Conservation (phyloP, 1,140 invertebrate genomes). For the Euura saliciscinereae region DNA sequence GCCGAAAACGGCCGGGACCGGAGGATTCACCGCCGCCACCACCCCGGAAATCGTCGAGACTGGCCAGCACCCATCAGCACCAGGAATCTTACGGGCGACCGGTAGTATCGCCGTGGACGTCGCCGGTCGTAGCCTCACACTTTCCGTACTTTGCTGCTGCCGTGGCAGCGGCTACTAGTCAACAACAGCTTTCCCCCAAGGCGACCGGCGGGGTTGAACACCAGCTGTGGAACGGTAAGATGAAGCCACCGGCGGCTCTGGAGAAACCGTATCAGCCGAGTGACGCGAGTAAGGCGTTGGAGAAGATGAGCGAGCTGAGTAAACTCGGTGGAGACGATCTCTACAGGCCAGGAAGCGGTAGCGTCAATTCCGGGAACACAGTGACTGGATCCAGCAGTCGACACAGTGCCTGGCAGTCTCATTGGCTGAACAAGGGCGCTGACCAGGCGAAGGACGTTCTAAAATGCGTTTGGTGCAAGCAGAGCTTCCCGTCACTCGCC, state of each 20-base stretch:
- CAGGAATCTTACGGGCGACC: conserved; percentile 62
- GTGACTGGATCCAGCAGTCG: conserved; percentile 63
- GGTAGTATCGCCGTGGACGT: conserved; percentile 75
- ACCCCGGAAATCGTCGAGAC: conserved; percentile 68
- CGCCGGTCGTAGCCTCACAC: conserved; percentile 75
- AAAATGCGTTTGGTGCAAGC: conserved; percentile 95
- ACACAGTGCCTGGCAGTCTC: conserved; percentile 91
- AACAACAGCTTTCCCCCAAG: conserved; percentile 73
- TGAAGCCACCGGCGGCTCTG: conserved; percentile 67
- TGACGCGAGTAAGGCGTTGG: conserved; percentile 84
- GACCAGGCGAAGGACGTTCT: conserved; percentile 93
- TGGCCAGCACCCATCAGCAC: conserved; percentile 49
- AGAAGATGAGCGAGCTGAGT: conserved; percentile 91
- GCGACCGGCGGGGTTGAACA: conserved; percentile 55
- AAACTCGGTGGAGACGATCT: conserved; percentile 79
- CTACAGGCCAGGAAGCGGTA: conserved; percentile 63
- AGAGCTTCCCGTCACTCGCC: conserved; percentile 87
- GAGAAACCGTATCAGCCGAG: conserved; percentile 66
- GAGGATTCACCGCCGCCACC: conserved; percentile 69
- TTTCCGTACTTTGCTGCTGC: conserved; percentile 82
- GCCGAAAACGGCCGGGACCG: conserved; percentile 72
- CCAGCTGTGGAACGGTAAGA: conserved; percentile 81
- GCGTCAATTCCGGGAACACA: conserved; percentile 25
- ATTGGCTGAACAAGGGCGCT: conserved; percentile 92
- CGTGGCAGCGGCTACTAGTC: conserved; percentile 68